Base-by-base conservation (phyloP, 2,888 invertebrate species). In the Suillia variegata region DNA sequence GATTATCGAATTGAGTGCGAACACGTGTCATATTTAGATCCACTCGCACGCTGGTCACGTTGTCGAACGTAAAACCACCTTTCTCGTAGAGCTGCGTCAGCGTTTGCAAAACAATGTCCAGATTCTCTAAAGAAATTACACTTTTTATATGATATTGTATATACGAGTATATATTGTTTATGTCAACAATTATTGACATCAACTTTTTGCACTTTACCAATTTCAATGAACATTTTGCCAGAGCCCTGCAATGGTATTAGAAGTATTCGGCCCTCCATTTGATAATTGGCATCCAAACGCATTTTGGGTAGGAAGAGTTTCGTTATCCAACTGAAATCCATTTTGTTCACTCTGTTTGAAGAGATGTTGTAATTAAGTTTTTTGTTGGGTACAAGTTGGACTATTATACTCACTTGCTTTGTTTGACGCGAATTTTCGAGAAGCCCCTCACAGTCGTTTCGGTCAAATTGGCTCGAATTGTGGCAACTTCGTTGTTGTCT, bases 401-500 rank as follows among this genome's bases (percentile, higher is more conserved):
- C 31, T 31, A 31, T 8, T 34, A 3, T 10, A 5, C 10, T 21
- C 10, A 8, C 87, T 84, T 85, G 80, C 87, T 89, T 65, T 85
- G 81, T 62, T 86, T 78, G 55, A 89, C 85, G 74, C 85, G 82
- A 13, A 86, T 86, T 55, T 85, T 77, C 18, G 87, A 86, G 70
- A 89, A 88, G 34, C 89, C 89, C 34, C 85, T 82, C 1, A 89
- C 85, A 1, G 84, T 84, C 49, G 89, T 86, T 71, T 89, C 84
- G 61, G 87, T 85, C 22, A 89, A 82, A n/a, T 89, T 88, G 33
- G 89, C 87, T 68, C 88, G 87, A 1, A 89, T 86, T 63, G 87
- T 88, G 2, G 89, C 89, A 3, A 89, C 89, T 24, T 89, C 88
- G 13, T 88, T 89, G 56, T 87, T 87, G 52, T 89, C 89, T 84